Percentiles rank a stretch among this genome's conserved stretches.
These are phyloP conservation scores for Xestia rhomboidea DNA, from an alignment of 2,888 invertebrate genomes.

Conservation along the genomic window DNA sequence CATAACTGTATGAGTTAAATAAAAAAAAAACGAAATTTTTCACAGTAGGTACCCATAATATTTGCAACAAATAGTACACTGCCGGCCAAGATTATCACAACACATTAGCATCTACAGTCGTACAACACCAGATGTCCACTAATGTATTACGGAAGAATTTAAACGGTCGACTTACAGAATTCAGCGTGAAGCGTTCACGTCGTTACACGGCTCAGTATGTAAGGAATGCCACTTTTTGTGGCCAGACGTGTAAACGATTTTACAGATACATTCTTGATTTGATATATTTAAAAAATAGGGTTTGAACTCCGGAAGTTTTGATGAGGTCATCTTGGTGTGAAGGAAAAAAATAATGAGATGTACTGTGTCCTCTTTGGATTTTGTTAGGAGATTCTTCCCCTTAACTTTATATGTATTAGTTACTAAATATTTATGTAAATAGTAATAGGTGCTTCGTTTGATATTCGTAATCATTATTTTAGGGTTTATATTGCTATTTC, in stretches of 20 bases:
- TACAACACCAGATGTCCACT: conserved; percentile 60
- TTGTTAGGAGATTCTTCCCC: background rate
- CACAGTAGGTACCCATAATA: background rate
- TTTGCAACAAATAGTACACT: conserved; percentile 29
- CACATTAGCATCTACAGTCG: conserved; percentile 50
- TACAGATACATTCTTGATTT: conserved; percentile 80
- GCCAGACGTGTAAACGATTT: conserved; percentile 76
- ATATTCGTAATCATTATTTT: background rate
- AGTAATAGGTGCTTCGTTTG: background rate
- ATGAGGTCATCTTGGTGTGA: conserved; percentile 44
- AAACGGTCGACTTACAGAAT: conserved; percentile 77
- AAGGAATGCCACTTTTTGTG: conserved; percentile 85
- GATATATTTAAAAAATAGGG: conserved; percentile 73
- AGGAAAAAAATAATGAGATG: conserved; percentile 48
- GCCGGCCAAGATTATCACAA: conserved; percentile 34
- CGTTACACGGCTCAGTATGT: conserved; percentile 80
- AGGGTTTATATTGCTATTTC: background rate
- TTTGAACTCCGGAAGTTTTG: conserved; percentile 49
- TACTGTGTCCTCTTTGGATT: conserved; percentile 6
- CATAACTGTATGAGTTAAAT: background rate
- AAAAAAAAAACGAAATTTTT: background rate
- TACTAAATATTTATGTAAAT: background rate
- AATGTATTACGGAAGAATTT: conserved; percentile 80
- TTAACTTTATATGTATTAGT: background rate
- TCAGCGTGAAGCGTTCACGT: conserved; percentile 83